Conservation (phyloP, 2,113 vertebrate genomes). For the Dunckerocampus dactyliophorus region DNA sequence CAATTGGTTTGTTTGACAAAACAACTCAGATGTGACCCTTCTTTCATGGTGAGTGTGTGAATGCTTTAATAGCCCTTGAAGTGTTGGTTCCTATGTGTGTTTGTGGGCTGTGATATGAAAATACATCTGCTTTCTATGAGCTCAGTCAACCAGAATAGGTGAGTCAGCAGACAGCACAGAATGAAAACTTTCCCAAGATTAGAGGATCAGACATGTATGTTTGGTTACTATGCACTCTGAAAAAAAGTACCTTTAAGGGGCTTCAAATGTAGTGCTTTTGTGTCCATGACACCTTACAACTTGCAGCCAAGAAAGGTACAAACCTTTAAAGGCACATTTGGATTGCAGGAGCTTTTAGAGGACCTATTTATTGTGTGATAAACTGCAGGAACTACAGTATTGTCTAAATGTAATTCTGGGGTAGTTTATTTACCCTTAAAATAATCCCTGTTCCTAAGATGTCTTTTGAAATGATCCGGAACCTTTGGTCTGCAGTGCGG, state of each 20-base stretch:
- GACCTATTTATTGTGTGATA: neutral
- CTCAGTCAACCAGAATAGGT: slow-evolving; percentile 43
- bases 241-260: neutral
- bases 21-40: slow-evolving; percentile 17
- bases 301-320: neutral
- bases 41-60: slow-evolving; percentile 39
- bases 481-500: neutral
- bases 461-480: no score
- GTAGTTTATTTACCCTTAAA: neutral
- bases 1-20: slow-evolving; percentile 9
- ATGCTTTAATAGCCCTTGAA: neutral
- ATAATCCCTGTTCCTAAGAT: no score
- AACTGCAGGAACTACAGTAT: neutral
- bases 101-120: slow-evolving; percentile 30
- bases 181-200: slow-evolving; percentile 7
- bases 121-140: slow-evolving; percentile 36
- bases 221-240: neutral
- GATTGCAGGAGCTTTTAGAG: neutral
- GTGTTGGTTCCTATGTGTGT: neutral
- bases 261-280: neutral
- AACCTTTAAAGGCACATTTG: neutral
- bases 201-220: slow-evolving; percentile 12
- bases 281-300: neutral
- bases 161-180: slow-evolving; percentile 40
- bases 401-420: neutral